Percentiles rank a stretch among this genome's conserved stretches.
Evolutionary conservation across 1,140 invertebrate genomes (phyloP).

Genomic region (Bursaphelenchus mucronatus): DNA sequence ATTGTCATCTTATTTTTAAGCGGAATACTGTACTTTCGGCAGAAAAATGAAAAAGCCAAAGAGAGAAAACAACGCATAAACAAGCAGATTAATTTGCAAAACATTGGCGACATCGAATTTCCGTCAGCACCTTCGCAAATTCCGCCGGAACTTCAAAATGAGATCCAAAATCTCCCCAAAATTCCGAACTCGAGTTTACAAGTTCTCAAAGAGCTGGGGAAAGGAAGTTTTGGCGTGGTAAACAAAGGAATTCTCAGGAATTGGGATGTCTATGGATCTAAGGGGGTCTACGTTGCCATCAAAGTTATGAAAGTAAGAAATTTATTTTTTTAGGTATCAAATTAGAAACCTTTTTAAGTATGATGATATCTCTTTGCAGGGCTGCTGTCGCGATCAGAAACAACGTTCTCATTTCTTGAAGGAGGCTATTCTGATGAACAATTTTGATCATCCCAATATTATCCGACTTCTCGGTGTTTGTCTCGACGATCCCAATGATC

Average conservation of each 20-base stretch:
- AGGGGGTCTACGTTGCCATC: constrained; percentile 72
- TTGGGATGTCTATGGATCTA: constrained; percentile 61
- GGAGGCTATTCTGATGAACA: constrained; percentile 90
- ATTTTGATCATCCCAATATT: constrained; percentile 93
- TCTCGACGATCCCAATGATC: constrained; percentile 73
- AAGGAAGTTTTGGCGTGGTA: constrained; percentile 93
- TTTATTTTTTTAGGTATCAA: constrained; percentile 40
- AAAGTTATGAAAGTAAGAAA: constrained; percentile 68
- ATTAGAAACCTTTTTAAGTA: constrained; percentile 81
- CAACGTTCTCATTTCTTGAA: constrained; percentile 88
- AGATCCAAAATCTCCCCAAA: constrained; percentile 46
- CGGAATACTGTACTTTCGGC: constrained; percentile 9
- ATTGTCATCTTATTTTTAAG: constrained; percentile 17
- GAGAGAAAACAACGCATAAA: constrained; percentile 40
- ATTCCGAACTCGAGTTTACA: constrained; percentile 28
- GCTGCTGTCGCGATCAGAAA: constrained; percentile 65
- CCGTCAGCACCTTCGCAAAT: constrained; percentile 29
- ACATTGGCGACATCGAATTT: constrained; percentile 37
- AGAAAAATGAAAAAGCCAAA: constrained; percentile 11
- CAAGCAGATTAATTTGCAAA: constrained; percentile 40
- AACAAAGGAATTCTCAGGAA: constrained; percentile 72
- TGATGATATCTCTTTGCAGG: constrained; percentile 67
- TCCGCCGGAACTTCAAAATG: constrained; percentile 44
- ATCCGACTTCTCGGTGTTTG: constrained; percentile 85
- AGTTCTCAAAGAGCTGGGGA: constrained; percentile 71